Evolutionary conservation across 1,140 invertebrate species (phyloP).

Genomic region (Leptoteleia sp.): DNA sequence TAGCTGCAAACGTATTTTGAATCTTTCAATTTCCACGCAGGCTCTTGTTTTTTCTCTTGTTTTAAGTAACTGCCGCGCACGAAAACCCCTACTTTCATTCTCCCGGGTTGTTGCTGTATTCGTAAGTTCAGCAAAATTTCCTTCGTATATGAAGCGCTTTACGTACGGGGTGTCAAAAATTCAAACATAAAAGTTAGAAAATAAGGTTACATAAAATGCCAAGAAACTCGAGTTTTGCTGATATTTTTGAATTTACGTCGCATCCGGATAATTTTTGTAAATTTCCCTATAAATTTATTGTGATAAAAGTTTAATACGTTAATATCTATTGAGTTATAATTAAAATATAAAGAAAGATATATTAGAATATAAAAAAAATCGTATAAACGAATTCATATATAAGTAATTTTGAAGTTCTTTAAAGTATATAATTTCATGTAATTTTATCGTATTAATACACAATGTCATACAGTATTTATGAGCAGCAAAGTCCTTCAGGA

Average conservation of each 20-base stretch:
- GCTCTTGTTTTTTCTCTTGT: conserved; percentile 9
- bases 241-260: conserved; percentile 14
- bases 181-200: conserved; percentile 3
- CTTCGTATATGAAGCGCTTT: background rate
- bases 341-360: no score
- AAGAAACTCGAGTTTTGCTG: conserved; percentile 4
- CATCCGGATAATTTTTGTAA: background rate
- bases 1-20: conserved; percentile 8
- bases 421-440: no score
- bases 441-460: no score
- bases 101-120: background rate
- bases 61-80: conserved; percentile 1
- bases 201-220: conserved; percentile 23
- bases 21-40: conserved; percentile 22
- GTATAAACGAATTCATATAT: no score
- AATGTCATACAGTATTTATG: no score
- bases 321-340: no score
- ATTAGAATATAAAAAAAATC: no score
- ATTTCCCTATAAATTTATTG: conserved; percentile 7
- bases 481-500: no score
- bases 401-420: no score
- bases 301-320: conserved; percentile 16
- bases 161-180: conserved; percentile 7
- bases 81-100: conserved; percentile 2
- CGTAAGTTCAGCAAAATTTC: conserved; percentile 11